Evolutionary conservation across 92 coral and sea anemone species (phyloP), one percentile per base, ranked within the genome.

Genomic region (Blastomussa wellsi): DNA sequence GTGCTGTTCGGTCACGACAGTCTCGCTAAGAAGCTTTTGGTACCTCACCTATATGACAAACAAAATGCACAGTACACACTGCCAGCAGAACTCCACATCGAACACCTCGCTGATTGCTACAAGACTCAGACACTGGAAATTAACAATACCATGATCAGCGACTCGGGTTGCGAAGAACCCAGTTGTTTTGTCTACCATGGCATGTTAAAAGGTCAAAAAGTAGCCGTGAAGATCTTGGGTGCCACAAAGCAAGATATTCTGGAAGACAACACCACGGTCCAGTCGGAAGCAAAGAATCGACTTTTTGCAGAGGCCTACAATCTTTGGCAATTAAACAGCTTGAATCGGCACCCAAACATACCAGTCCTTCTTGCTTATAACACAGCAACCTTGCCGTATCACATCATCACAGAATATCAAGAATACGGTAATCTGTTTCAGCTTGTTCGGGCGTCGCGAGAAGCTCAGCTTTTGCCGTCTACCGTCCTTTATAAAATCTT

Each of bases 41-140:
- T 79, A 0, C 55, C 26, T 38, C 35, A 17, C 28, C 22, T 60
- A 0, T 64, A 22, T 16, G 19, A 10, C 15, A 64, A 79, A 35
- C 81, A 77, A 77, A 59, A 20, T 53, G 19, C 1, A 12, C 68
- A 38, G 20, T 11, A 39, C 53, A 47, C 0, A 3, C 53, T 60
- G 22, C 53, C 83, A 4, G 7, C 16, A 37, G 52, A 79, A 13
- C 57, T 55, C 67, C 83, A 60, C 49, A 79, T 37, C 42, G 35
- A 79, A n/a, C 72, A 39, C 35, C 31, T 79, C 55, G 9, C 36
- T 11, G 38, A 24, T 0, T 5, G 13, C 13, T 79, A 79, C 57
- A 60, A 29, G 42, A 79, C 52, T 0, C 83, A 57, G 16, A 16
- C 73, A 2, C 28, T 79, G 74, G 83, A 79, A 79, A 39, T 79